A percentile compares a stretch with the other conserved stretches of the same genome.
Evolutionary conservation across 2,888 invertebrate genomes (phyloP).

Genomic region (Rhogogaster chlorosoma): DNA sequence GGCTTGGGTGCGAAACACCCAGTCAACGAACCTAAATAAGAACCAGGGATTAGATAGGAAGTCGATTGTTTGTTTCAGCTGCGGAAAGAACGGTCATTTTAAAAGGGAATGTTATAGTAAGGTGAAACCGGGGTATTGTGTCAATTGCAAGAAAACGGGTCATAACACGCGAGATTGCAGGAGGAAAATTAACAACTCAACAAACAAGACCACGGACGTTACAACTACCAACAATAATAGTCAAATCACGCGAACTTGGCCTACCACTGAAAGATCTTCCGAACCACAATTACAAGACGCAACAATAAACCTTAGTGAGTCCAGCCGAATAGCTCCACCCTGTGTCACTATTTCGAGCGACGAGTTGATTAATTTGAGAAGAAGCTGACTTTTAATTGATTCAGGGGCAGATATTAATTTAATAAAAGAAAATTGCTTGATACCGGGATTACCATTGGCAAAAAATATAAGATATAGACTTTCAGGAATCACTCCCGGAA

Average conservation of each 20-base stretch:
- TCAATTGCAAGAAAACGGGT: background rate
- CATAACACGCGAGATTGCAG: background rate
- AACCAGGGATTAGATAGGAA: background rate
- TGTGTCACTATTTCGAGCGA: background rate
- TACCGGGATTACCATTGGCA: background rate
- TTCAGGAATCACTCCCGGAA: slow-evolving; percentile 9
- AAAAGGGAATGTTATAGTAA: background rate
- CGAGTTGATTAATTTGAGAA: background rate
- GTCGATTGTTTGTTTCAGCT: background rate
- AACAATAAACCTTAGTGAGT: slow-evolving; percentile 3
- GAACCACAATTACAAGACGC: background rate
- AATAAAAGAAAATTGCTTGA: slow-evolving; percentile 2
- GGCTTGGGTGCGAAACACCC: background rate
- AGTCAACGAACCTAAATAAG: background rate
- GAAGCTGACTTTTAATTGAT: background rate
- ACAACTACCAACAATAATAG: background rate
- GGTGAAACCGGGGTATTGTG: background rate
- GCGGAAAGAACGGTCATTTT: background rate
- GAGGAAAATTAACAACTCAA: background rate
- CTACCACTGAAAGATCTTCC: background rate
- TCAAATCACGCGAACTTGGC: background rate
- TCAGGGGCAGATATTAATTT: slow-evolving; percentile 25
- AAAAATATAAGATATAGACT: slow-evolving; percentile 7
- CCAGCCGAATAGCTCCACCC: slow-evolving; percentile 1
- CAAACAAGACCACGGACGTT: too few species aligned